phyloP scores from a whole-genome alignment of 2,888 invertebrate genomes.

The Lagria hirta region DNA sequence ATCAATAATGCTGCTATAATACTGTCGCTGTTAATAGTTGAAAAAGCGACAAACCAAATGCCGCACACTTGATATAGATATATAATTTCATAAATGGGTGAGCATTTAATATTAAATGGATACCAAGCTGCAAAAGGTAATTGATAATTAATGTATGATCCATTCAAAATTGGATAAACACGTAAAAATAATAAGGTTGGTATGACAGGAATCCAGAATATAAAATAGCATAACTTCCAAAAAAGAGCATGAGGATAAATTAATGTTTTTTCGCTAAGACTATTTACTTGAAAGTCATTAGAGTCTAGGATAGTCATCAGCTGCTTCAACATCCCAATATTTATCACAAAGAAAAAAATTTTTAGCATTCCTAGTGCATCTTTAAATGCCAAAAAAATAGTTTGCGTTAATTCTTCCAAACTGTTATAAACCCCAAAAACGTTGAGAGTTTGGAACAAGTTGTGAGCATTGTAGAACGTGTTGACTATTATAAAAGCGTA shows the following conservation, averaged over 20 bases:
- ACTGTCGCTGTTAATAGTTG: constrained; percentile 1
- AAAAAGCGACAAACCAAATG: constrained; percentile 3
- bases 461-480: no score
- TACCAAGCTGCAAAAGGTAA: constrained; percentile 29
- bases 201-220: no score
- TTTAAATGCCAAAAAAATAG: background rate
- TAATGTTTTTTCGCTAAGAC: background rate
- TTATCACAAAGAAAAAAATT: constrained; percentile 3
- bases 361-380: background rate
- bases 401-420: constrained; percentile 2
- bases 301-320: background rate
- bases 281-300: background rate
- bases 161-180: constrained; percentile 1
- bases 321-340: constrained; percentile 1
- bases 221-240: no score
- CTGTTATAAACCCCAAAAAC: background rate
- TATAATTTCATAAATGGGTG: constrained; percentile 22
- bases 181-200: no score
- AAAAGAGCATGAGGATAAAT: no score
- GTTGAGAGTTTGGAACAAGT: background rate
- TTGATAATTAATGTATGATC: background rate
- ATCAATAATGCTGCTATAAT: constrained; percentile 2
- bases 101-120: constrained; percentile 25
- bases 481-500: no score
- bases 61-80: constrained; percentile 26